Conservation (phyloP, 35 echinoderm and acorn worm genomes). For the Stichopus chloronotus region DNA sequence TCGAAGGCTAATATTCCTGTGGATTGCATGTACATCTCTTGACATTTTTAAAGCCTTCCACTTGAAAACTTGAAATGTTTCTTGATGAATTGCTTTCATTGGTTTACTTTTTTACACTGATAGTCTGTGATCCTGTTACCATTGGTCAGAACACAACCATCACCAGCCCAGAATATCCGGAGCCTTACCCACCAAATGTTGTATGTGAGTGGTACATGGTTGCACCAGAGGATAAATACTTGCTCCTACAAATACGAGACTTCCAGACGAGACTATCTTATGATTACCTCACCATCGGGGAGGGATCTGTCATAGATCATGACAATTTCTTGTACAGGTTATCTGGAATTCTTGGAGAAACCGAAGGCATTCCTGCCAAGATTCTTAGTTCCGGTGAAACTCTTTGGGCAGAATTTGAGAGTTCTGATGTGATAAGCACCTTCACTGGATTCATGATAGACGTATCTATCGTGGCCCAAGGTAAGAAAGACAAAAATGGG, state of each 20-base stretch:
- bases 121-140: conserved; percentile 22
- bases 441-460: conserved; percentile 15
- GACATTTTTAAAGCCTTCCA: no score
- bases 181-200: not conserved
- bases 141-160: conserved; percentile 14
- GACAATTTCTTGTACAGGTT: conserved; percentile 9
- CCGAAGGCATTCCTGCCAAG: conserved; percentile 9
- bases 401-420: conserved; percentile 29
- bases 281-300: conserved; percentile 32
- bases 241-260: not conserved
- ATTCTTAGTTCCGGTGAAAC: not conserved
- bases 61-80: no score
- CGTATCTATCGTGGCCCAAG: not conserved
- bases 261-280: conserved; percentile 12
- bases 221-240: conserved; percentile 15
- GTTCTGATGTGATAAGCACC: not conserved
- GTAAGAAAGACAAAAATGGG: not conserved
- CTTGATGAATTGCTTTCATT: no score
- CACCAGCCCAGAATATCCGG: conserved; percentile 34
- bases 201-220: conserved; percentile 21
- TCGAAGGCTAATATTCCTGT: no score
- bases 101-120: not conserved
- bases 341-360: not conserved
- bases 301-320: not conserved
- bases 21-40: no score